Base-by-base conservation (phyloP, 2,113 vertebrate species). In the Mustela nigripes region DNA sequence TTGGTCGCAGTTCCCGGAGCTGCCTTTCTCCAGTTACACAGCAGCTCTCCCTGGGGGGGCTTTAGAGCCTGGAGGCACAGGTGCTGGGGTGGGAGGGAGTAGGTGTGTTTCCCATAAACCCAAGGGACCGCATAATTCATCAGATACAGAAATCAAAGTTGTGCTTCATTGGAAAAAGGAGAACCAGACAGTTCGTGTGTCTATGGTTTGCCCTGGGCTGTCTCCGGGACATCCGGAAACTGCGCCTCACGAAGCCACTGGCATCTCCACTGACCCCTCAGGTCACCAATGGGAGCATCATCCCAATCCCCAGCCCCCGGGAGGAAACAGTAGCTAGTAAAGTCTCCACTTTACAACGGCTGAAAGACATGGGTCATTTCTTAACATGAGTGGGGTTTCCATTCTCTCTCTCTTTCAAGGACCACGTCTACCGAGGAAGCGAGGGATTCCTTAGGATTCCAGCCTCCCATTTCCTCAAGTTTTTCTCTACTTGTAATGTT, bases 101-200 rank as follows among this genome's bases (percentile, higher is more conserved):
- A 39, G 33, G 42, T n/a, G 28, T 45, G 19, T 76, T 82, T 74
- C 24, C 31, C 42, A 31, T 74, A 89, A 31, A 82, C 63, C 48
- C 50, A 63, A 26, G 1, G 14, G 76, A 58, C 24, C 33, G 5
- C 22, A 14, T 85, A 60, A 90, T 83, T 90, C 83, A 83, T 89
- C 67, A 83, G 90, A 79, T 42, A 39, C n/a, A 67, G 83, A 94
- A 93, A 93, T 97, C 87, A 89, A 88, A 82, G 97, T n/a, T 81
- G 58, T 28, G 58, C n/a, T 94, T 58, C 24, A 42, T 1, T 45
- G 53, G 62, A 28, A 56, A 48, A 91, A 87, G 76, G 50, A 95
- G 62, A 58, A 39, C 5, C 48, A 53, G 92, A 42, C n/a, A 50
- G 24, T 56, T 48, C 14, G 16, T 19, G 11, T 86, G 76, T 85